These are phyloP conservation scores for Sthenelais limicola DNA, from an alignment of 2,888 invertebrate species.

Conservation along the genomic window DNA sequence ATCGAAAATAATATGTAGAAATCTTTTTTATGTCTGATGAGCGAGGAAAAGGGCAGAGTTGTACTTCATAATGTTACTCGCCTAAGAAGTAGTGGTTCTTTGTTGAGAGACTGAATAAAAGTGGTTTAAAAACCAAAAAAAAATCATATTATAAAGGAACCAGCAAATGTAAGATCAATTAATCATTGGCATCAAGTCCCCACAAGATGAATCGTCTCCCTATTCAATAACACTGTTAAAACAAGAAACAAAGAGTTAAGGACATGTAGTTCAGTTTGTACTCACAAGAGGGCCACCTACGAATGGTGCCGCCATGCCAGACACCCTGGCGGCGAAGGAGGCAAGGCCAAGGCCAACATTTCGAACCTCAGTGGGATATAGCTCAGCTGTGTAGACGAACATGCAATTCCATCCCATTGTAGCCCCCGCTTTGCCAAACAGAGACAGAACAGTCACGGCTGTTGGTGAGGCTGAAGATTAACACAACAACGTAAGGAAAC, in stretches of 20 bases:
- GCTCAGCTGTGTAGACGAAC: constrained; percentile 3
- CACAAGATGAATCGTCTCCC: too few species aligned
- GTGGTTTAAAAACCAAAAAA: too few species aligned
- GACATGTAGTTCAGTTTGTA: neutral
- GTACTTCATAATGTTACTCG: too few species aligned
- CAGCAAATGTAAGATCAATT: too few species aligned
- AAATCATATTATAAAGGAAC: too few species aligned
- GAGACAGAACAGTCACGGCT: neutral
- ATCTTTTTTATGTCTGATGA: too few species aligned
- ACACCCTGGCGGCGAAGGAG: neutral
- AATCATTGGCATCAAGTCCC: too few species aligned
- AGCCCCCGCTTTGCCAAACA: constrained; percentile 8
- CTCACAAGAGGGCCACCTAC: constrained; percentile 3
- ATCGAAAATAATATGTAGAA: too few species aligned
- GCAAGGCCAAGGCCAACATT: constrained; percentile 5
- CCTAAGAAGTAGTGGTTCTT: too few species aligned
- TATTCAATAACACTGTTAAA: neutral
- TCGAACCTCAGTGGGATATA: constrained; percentile 11
- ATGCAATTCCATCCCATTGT: neutral
- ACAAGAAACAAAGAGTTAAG: neutral
- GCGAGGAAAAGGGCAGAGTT: too few species aligned
- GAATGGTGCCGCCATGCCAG: neutral
- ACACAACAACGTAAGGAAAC: too few species aligned
- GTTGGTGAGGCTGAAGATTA: neutral
- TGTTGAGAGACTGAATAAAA: too few species aligned